phyloP scores from a whole-genome alignment of 2,888 invertebrate genomes.

The Sarcophaga variegata region DNA sequence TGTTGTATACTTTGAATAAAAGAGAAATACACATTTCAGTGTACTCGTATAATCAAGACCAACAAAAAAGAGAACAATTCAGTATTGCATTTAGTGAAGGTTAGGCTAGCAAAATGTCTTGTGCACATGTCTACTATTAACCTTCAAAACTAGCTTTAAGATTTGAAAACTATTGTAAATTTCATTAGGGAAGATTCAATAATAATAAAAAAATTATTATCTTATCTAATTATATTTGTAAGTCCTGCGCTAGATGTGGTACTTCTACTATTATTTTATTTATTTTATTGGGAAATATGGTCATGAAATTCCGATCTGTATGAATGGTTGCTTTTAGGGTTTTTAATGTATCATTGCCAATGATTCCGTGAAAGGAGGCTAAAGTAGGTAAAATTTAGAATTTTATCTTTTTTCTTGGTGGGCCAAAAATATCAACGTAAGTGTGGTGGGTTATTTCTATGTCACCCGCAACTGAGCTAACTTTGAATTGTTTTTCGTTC shows the following conservation, averaged over 20 bases:
- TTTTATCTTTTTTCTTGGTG: not conserved
- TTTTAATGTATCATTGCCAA: not conserved
- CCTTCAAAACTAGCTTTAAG: too few species aligned
- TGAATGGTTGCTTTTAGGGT: constrained; percentile 3
- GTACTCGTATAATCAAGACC: too few species aligned
- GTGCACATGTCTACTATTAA: too few species aligned
- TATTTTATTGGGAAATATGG: not conserved
- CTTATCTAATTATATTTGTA: not conserved
- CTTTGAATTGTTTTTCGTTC: constrained; percentile 40
- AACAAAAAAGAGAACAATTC: too few species aligned
- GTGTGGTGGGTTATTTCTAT: not conserved
- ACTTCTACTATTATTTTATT: not conserved
- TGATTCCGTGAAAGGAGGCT: not conserved
- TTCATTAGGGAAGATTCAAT: too few species aligned
- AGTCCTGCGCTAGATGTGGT: not conserved
- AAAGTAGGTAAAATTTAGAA: not conserved
- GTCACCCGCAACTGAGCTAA: constrained; percentile 34
- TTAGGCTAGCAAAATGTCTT: too few species aligned
- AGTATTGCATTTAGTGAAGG: too few species aligned
- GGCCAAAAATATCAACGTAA: not conserved
- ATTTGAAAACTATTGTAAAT: too few species aligned
- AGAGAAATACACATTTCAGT: too few species aligned
- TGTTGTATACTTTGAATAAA: too few species aligned
- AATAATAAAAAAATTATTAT: not conserved
- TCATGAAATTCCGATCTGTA: constrained; percentile 17